phyloP scores from a whole-genome alignment of 2,888 invertebrate species.

The Lycophotia porphyrea region DNA sequence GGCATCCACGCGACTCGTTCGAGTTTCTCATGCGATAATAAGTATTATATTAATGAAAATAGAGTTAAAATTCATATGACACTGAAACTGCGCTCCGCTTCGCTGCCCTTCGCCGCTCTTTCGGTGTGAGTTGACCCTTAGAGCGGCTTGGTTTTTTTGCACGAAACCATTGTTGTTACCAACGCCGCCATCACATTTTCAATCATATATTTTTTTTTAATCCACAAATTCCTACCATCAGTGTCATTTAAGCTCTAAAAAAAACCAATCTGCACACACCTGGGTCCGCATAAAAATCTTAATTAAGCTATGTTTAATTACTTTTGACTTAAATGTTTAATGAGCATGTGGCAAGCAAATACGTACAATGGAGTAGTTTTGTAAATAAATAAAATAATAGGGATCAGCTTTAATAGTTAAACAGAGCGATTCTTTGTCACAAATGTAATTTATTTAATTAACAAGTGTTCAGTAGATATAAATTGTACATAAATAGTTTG shows the following conservation, averaged over 20 bases:
- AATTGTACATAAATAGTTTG: conserved; percentile 73
- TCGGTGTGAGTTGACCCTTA: too few species aligned
- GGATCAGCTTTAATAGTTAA: conserved; percentile 84
- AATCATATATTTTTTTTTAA: too few species aligned
- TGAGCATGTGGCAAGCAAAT: conserved; percentile 21
- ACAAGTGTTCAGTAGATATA: conserved; percentile 82
- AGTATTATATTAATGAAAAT: too few species aligned
- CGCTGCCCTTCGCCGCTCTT: too few species aligned
- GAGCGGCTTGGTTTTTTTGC: neutral
- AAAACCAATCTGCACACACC: neutral
- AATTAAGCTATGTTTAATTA: neutral
- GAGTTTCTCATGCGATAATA: too few species aligned
- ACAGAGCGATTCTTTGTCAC: conserved; percentile 69
- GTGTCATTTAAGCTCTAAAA: too few species aligned
- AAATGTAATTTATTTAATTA: conserved; percentile 70
- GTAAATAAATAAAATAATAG: conserved; percentile 71
- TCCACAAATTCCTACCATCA: too few species aligned
- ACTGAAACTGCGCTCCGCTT: too few species aligned
- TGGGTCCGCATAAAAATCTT: neutral
- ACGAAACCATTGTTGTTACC: neutral
- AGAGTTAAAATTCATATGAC: too few species aligned
- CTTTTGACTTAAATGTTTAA: neutral
- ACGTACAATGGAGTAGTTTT: conserved; percentile 39
- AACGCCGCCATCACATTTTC: too few species aligned
- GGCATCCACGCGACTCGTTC: too few species aligned